Base-by-base conservation (phyloP, 1,140 invertebrate species). In the Phthorimaea operculella region DNA sequence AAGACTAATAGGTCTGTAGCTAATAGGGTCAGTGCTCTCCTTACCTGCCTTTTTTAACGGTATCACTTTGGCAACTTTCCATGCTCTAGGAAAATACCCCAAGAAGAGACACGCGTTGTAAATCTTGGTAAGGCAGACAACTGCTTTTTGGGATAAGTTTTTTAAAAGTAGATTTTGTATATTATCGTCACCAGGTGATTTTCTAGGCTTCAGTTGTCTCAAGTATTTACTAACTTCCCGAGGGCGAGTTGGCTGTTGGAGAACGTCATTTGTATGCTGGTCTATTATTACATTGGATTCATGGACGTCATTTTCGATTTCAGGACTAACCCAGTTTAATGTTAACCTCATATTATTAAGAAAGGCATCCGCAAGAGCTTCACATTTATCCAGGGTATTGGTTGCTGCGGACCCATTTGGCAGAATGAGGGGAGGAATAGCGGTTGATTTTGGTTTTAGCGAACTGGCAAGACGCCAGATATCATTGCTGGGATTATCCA, bases 1-100 rank as follows among this genome's bases (percentile, higher is more conserved):
- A 0, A 83, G 63, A 18, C 68, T 77, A 9, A 82, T 80, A 0
- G 76, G 76, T 14, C 74, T 55, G 55, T 81, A 77, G 34, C 58
- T 70, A n/a, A 12, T 14, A 9, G 70, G 63, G 8, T 36, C 15
- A 7, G 18, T 58, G 42, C 50, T 51, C 14, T 67, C 33, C 58
- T 83, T 82, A 21, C 57, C 59, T 12, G 60, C 66, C 63, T 84
- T 82, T 1, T 52, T 59, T 1, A 83, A 60, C 8, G 68, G 59
- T 5, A 77, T 68, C 2, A 78, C 59, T 18, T 54, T 68, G 1
- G 74, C 63, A 7, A 47, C 10, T 60, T 69, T 80, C 66, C 73
- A 81, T 18, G 51, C 33, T 10, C 33, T 59, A 14, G 51, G 51
- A 39, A 36, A 52, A 39, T 52, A 52, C 5, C 18, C 11, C 12